Evolutionary conservation across 2,888 invertebrate genomes (phyloP).

Genomic region (Eristalis arbustorum): DNA sequence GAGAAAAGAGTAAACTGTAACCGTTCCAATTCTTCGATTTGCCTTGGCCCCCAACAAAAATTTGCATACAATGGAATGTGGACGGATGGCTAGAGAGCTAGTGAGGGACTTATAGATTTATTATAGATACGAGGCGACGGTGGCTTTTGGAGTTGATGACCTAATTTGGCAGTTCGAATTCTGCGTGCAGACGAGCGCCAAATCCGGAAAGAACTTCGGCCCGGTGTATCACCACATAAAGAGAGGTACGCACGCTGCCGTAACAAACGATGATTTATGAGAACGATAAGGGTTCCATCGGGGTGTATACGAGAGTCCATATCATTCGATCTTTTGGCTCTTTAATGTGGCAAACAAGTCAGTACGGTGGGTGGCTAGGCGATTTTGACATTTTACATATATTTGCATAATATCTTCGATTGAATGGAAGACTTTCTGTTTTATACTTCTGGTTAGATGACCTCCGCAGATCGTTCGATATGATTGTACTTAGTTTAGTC

Average conservation of each 20-base stretch:
- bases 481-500: not conserved
- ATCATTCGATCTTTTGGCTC: slow-evolving; percentile 44
- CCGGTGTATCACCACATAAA: slow-evolving; percentile 14
- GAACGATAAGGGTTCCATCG: slow-evolving; percentile 57
- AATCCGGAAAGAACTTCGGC: slow-evolving; percentile 37
- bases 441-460: slow-evolving; percentile 2
- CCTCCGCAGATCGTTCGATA: not conserved
- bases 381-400: slow-evolving; percentile 41
- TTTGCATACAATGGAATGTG: slow-evolving; percentile 60
- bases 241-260: slow-evolving; percentile 19
- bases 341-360: not conserved
- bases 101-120: slow-evolving; percentile 44
- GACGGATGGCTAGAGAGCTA: slow-evolving; percentile 10
- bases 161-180: slow-evolving; percentile 60
- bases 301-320: slow-evolving; percentile 15
- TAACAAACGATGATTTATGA: slow-evolving; percentile 60
- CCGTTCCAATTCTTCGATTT: slow-evolving; percentile 67
- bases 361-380: slow-evolving; percentile 52
- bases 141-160: slow-evolving; percentile 62
- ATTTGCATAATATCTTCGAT: slow-evolving; percentile 61
- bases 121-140: slow-evolving; percentile 48
- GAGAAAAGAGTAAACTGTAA: slow-evolving; percentile 36
- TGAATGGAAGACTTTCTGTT: slow-evolving; percentile 9
- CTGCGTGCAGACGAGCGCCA: slow-evolving; percentile 49
- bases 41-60: slow-evolving; percentile 19